Conservation (phyloP, 2,113 vertebrate genomes). For the Tetrax tetrax region DNA sequence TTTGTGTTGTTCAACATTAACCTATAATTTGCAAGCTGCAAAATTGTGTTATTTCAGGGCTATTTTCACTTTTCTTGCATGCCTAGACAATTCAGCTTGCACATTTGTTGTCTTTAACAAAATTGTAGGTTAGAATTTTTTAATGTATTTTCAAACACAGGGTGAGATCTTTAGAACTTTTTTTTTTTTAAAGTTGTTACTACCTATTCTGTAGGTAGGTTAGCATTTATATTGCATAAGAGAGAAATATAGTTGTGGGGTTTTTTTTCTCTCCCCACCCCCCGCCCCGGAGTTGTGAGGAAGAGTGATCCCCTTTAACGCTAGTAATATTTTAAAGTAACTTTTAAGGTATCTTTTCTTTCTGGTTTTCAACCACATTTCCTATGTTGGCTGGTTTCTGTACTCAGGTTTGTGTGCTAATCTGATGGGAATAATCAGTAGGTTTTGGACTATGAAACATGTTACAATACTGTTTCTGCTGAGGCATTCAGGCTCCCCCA, state of each 20-base stretch:
- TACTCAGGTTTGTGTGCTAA: background rate
- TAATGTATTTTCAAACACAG: background rate
- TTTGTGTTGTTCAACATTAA: background rate
- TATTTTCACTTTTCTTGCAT: background rate
- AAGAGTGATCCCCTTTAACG: background rate
- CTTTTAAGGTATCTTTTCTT: background rate
- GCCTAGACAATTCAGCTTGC: background rate
- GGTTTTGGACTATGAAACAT: background rate
- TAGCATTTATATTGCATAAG: background rate
- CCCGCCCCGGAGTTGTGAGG: background rate
- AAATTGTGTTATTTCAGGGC: background rate
- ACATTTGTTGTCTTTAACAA: background rate
- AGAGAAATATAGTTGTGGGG: background rate
- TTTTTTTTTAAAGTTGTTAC: background rate
- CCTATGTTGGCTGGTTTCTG: background rate
- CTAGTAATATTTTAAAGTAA: background rate
- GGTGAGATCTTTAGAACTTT: background rate
- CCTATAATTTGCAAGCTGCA: background rate
- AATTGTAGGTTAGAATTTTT: background rate
- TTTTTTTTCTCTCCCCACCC: no score
- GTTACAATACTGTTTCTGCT: background rate
- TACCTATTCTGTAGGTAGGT: background rate
- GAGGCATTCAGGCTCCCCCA: background rate
- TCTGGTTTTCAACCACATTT: background rate
- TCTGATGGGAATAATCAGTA: background rate